A percentile compares a stretch with the other conserved stretches of the same genome.
These are phyloP conservation scores for Brassicogethes aeneus DNA, from an alignment of 2,888 invertebrate species.

Conservation along the genomic window DNA sequence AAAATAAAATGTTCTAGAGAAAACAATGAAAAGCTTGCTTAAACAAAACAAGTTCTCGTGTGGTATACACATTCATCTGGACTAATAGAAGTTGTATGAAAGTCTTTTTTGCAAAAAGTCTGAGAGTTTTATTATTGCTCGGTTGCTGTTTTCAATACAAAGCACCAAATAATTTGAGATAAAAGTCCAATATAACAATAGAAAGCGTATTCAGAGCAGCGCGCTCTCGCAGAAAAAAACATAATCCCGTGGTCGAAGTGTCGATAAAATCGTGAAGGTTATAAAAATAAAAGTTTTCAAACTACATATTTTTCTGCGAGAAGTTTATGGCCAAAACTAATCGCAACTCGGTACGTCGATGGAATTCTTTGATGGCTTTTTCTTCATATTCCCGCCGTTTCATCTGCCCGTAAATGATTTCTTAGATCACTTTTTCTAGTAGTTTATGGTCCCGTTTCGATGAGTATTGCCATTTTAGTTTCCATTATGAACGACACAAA, in stretches of 20 bases:
- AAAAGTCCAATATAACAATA: constrained; percentile 5
- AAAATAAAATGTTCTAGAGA: no score
- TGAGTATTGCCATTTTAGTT: background rate
- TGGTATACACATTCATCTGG: no score
- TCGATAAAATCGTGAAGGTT: constrained; percentile 9
- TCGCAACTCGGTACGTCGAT: constrained; percentile 16
- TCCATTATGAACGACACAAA: no score
- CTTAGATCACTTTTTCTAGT: constrained; percentile 9
- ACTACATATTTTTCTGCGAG: constrained; percentile 15
- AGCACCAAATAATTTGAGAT: background rate
- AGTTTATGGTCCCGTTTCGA: constrained; percentile 7
- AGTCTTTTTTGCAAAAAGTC: no score
- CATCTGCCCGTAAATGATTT: constrained; percentile 11
- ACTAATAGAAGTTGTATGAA: no score
- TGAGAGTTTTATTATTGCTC: no score
- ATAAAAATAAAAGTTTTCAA: constrained; percentile 16
- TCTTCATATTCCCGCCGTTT: constrained; percentile 12
- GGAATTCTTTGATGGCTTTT: constrained; percentile 18
- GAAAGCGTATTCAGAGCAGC: constrained; percentile 10
- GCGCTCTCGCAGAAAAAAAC: constrained; percentile 4
- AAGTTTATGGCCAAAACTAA: constrained; percentile 18
- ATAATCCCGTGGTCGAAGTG: constrained; percentile 3
- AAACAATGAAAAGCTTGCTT: no score
- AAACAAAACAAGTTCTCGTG: no score
- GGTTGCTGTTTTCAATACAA: constrained; percentile 4